Base-by-base conservation (phyloP, 92 coral and sea anemone species). In the Zoanthus gigantus region DNA sequence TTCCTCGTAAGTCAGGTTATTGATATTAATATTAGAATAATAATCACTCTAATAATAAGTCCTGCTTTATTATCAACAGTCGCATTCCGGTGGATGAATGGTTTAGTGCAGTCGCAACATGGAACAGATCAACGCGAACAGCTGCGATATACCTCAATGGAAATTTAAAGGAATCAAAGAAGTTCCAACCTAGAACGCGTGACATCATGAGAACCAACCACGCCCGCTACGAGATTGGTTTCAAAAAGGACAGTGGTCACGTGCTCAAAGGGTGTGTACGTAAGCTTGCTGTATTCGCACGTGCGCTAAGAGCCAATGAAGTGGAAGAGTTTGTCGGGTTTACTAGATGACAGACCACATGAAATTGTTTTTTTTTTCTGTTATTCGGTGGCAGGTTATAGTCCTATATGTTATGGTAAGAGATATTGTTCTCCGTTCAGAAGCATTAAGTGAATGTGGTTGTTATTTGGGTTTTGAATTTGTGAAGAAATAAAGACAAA, bases 171-270 rank as follows among this genome's bases (percentile, higher is more conserved):
- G 9, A 77, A 7, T 18, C 57, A 46, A 13, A 58, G 16, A 77
- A 4, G 52, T 77, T 77, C 34, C 18, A 54, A 45, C 47, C 71
- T 23, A 54, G 34, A 30, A 56, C 11, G 28, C 44, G 34, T 48
- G 15, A 56, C 83, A 69, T 77, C 68, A 77, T 31, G 68, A 58
- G 16, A 77, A 77, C 83, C 47, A 77, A 77, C 52, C 83, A 77
- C 13, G 83, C 83, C 44, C 83, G 48, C 7, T 77, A 77, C 45
- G 69, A 56, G 12, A 56, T 77, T 18, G 83, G 83, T 42, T 67
- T 77, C 9, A 77, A 77, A 42, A 77, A 56, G 50, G 83, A 77
- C 83, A 53, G 68, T n/a, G 83, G 83, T 54, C 68, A 77, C 83
- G 83, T 77, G 48, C 14, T 77, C 23, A 77, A 56, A 29, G 83